Base-by-base conservation (phyloP, 2,113 vertebrate genomes). In the Prunella fulvescens region DNA sequence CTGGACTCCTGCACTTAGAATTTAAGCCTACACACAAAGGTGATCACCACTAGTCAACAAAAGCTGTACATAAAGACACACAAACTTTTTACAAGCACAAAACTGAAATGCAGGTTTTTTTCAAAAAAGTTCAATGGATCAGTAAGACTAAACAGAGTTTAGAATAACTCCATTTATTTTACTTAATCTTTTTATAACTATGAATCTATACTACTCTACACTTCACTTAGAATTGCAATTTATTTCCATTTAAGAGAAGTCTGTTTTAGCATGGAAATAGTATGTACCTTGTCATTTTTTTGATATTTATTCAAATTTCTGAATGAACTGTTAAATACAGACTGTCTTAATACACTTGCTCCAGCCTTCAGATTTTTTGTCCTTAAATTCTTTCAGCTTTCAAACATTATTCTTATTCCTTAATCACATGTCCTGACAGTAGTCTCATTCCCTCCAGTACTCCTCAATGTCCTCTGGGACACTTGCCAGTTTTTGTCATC, bases 401-500 rank as follows among this genome's bases (percentile, higher is more conserved):
- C 90, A 82, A 57, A 84, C 60, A 92, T 77, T 93, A 73, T 62
- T 79, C 72, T 77, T 87, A 51, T 86, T 95, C 73, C 47, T 93
- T 84, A 89, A 92, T 89, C 90, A 92, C 89, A 85, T 85, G 90
- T 83, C 74, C 92, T 92, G 77, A 69, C 66, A 85, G 48, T 65
- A 90, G 71, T 15, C 29, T 92, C 35, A 45, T 57, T 96, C 89
- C 72, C 90, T 94, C 60, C 89, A 86, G 82, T 84, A 93, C 84
- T 92, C 88, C 85, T 95, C 82, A 79, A 2, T 23, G 81, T 77
- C 78, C 95, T 72, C 95, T 61, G 94, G 96, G 95, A 97, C 57
- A 90, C 45, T 20, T 76, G 95, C 95, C 96, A 94, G 72, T 26
- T 96, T 91, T 83, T 96, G 96, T 96, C 90, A 97, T 95, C 94